phyloP scores from a whole-genome alignment of 2,797 vertebrate species.

The Takifugu rubripes region DNA sequence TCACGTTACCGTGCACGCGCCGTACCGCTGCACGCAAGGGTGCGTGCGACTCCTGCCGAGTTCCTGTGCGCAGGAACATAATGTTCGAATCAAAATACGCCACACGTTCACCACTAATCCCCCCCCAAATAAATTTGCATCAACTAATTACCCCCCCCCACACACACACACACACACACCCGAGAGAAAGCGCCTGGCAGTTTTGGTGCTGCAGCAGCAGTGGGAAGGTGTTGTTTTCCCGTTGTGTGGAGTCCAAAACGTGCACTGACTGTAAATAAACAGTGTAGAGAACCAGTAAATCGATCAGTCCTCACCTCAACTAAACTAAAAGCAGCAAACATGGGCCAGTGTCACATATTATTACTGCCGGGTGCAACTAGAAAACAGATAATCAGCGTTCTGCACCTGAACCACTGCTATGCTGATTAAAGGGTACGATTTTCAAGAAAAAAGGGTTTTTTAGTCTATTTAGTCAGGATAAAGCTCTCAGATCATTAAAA shows the following conservation, averaged over 20 bases:
- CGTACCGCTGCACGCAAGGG: constrained; percentile 1
- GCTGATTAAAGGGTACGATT: too few species aligned
- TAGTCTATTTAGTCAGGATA: too few species aligned
- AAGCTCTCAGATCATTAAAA: too few species aligned
- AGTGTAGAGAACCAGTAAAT: background rate
- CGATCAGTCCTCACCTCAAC: background rate
- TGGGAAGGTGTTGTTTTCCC: background rate
- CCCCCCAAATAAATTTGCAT: background rate
- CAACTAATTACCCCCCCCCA: background rate
- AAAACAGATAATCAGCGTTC: too few species aligned
- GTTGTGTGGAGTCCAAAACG: background rate
- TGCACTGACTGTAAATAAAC: background rate
- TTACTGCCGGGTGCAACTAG: too few species aligned
- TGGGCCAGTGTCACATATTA: too few species aligned
- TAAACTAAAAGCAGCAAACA: background rate
- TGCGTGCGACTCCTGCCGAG: constrained; percentile 9
- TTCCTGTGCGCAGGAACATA: constrained; percentile 49
- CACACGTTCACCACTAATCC: constrained; percentile 2
- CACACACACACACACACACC: background rate
- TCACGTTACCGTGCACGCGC: constrained; percentile 49
- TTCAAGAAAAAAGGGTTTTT: too few species aligned
- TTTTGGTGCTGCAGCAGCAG: background rate
- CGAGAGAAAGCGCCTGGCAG: too few species aligned
- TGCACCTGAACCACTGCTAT: too few species aligned
- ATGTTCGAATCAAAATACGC: constrained; percentile 44